phyloP scores from a whole-genome alignment of 2,113 vertebrate species.

The human (Homo sapiens) region DNA sequence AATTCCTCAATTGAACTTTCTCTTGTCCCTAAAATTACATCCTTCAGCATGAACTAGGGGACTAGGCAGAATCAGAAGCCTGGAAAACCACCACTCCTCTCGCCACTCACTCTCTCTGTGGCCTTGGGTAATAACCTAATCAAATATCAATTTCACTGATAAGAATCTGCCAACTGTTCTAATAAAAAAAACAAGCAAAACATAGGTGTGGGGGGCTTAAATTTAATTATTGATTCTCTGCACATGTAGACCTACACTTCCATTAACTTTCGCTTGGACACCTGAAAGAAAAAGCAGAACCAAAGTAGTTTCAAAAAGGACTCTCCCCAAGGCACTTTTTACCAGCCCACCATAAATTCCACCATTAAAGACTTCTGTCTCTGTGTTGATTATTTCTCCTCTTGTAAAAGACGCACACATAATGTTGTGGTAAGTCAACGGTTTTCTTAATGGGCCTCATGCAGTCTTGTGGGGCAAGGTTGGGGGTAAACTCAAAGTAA shows the following conservation, averaged over 20 bases:
- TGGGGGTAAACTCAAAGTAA: not conserved
- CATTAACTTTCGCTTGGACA: not conserved
- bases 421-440: not conserved
- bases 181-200: not conserved
- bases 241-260: not conserved
- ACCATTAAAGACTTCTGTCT: not conserved
- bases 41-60: not conserved
- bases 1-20: not conserved
- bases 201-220: not conserved
- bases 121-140: not conserved
- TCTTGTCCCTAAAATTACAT: not conserved
- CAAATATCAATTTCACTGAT: too few relatives aligned
- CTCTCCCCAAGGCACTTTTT: not conserved
- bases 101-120: too few relatives aligned
- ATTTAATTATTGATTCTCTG: not conserved
- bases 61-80: not conserved
- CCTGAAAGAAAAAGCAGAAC: not conserved
- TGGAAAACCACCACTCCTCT: too few relatives aligned
- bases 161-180: not conserved
- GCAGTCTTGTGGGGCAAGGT: not conserved
- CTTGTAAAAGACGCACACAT: not conserved
- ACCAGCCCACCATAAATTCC: not conserved
- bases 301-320: not conserved
- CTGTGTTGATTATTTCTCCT: not conserved
- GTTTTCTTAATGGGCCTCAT: not conserved